Evolutionary conservation across 2,797 vertebrate species (phyloP).

Genomic region (Dermochelys coriacea): DNA sequence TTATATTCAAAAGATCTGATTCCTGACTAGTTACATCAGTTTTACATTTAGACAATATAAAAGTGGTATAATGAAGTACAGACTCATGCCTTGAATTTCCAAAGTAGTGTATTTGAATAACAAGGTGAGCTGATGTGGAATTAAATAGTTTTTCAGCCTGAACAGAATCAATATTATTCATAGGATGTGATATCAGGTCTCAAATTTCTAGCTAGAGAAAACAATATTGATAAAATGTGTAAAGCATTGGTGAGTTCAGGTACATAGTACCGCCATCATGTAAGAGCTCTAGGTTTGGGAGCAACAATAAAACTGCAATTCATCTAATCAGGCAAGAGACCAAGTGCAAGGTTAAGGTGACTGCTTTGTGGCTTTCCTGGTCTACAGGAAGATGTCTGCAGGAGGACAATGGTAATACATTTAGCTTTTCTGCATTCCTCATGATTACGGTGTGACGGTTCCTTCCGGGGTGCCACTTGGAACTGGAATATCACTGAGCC

Average conservation of each 20-base stretch:
- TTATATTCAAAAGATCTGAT: slow-evolving; percentile 19
- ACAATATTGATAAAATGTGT: slow-evolving; percentile 53
- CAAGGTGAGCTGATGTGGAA: slow-evolving; percentile 67
- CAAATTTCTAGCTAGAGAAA: slow-evolving; percentile 61
- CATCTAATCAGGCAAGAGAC: slow-evolving; percentile 25
- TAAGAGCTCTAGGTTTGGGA: slow-evolving; percentile 57
- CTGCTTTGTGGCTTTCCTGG: background rate
- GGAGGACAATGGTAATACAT: background rate
- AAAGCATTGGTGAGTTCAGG: slow-evolving; percentile 39
- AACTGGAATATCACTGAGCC: no score
- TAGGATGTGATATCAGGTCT: slow-evolving; percentile 34
- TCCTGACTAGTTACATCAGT: background rate
- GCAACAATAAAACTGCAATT: slow-evolving; percentile 35
- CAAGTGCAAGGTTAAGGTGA: slow-evolving; percentile 44
- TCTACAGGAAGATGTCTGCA: background rate
- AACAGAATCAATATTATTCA: slow-evolving; percentile 73
- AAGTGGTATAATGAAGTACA: background rate
- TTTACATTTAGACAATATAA: background rate
- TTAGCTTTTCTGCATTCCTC: background rate
- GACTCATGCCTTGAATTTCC: background rate
- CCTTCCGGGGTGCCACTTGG: no score
- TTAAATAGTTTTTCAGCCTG: slow-evolving; percentile 65
- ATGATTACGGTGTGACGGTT: background rate
- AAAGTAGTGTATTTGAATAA: slow-evolving; percentile 64
- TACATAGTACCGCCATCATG: slow-evolving; percentile 13